Evolutionary conservation across 2,797 vertebrate species (phyloP), one percentile per base, ranked within the genome.

Genomic region (Anomalospiza imberbis): DNA sequence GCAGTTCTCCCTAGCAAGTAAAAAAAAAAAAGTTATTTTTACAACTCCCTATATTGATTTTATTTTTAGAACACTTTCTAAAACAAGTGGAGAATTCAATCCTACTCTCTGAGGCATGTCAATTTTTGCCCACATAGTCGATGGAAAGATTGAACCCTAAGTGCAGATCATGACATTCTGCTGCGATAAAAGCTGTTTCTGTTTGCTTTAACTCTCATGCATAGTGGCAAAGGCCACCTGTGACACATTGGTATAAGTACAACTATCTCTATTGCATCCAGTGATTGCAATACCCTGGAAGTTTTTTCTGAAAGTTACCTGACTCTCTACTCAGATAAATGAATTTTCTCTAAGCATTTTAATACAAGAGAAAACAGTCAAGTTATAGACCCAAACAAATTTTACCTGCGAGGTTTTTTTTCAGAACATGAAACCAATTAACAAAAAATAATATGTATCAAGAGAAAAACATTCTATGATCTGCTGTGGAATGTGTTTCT

Each of bases 181-280:
- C 96, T 97, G 96, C 93, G 97, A 96, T 97, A 97, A 97, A 97
- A 97, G 96, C 96, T 94, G 97, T 95, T 96, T 97, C 96, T 97
- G 91, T 97, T 97, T 96, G 91, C 93, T 95, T 96, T 96, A 97
- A 95, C 92, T 93, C 85, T 94, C 94, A 91, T 91, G 93, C 92
- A 93, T 85, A 82, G 92, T 78, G 79, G 96, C 89, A 95, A 96
- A 96, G 94, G 89, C 94, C 91, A 90, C 94, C 67, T 75, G 91
- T 93, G 96, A 96, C 82, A 96, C 65, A 50, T 40, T 81, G 68
- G 89, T 76, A 78, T 87, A 95, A 88, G 95, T 94, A 82, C 93
- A 90, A 89, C 96, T 94, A 74, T 62, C 45, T 87, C 53, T 60
- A 28, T 90, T 78, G 78, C 91, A 96, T 50, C 50, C 81, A 87